Evolutionary conservation across 2,888 invertebrate species (phyloP).

Genomic region (Chrysolina americana): DNA sequence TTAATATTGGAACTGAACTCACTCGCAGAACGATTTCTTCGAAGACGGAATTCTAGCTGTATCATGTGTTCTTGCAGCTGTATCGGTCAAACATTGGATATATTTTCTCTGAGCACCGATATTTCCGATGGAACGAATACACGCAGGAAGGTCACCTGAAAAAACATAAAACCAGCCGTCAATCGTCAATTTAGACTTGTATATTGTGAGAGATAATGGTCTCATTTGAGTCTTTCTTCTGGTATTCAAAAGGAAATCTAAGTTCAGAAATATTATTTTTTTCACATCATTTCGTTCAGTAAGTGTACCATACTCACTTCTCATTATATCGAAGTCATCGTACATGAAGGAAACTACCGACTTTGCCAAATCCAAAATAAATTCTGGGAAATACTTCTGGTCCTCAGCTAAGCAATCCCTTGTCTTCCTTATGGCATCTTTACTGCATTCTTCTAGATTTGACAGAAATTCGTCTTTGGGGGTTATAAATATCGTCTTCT

Average conservation of each 20-base stretch:
- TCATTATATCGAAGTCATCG: conserved; percentile 38
- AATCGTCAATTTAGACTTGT: too few species aligned
- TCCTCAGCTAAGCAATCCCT: conserved; percentile 35
- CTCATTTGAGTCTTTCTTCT: too few species aligned
- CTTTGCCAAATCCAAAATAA: conserved; percentile 38
- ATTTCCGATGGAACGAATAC: conserved; percentile 24
- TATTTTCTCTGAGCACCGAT: conserved; percentile 21
- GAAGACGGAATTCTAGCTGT: conserved; percentile 25
- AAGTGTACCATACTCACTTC: conserved; percentile 28
- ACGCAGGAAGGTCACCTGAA: conserved; percentile 33
- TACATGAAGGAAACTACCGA: conserved; percentile 44
- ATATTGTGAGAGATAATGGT: too few species aligned
- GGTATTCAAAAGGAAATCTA: too few species aligned
- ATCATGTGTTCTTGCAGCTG: conserved; percentile 21
- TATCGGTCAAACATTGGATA: conserved; percentile 31
- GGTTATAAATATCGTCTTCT: conserved; percentile 23
- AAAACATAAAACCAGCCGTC: neutral
- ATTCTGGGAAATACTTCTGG: conserved; percentile 46
- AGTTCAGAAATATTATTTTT: too few species aligned
- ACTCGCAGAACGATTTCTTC: conserved; percentile 38
- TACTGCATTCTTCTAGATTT: conserved; percentile 37
- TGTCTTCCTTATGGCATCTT: conserved; percentile 32
- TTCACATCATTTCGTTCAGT: too few species aligned
- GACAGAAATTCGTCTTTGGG: conserved; percentile 36
- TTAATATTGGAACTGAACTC: conserved; percentile 5